A percentile compares a stretch with the other conserved stretches of the same genome.
phyloP scores from a whole-genome alignment of 2,797 vertebrate genomes.

The Rhinogobio ventralis region DNA sequence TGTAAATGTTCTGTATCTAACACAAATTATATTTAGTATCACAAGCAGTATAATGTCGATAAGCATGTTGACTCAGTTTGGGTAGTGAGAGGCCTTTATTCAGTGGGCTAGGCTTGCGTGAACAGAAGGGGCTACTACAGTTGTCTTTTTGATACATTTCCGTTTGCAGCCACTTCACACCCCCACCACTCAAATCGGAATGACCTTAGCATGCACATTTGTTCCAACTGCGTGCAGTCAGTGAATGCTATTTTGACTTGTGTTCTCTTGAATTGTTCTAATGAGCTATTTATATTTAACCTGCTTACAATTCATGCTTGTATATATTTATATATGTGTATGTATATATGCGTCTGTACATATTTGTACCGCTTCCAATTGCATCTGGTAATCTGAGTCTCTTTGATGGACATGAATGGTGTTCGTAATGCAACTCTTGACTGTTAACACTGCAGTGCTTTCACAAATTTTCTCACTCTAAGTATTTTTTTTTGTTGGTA shows the following conservation, averaged over 20 bases:
- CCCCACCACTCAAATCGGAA: constrained; percentile 4
- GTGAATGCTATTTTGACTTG: constrained; percentile 40
- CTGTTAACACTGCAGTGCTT: constrained; percentile 61
- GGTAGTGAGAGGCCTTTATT: not conserved
- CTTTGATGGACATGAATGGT: constrained; percentile 40
- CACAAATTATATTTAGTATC: not conserved
- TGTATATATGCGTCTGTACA: constrained; percentile 53
- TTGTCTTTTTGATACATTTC: constrained; percentile 16
- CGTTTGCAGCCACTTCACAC: constrained; percentile 4
- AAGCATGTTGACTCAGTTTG: constrained; percentile 21
- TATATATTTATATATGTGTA: constrained; percentile 32
- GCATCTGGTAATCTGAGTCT: constrained; percentile 26
- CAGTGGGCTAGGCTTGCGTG: not conserved
- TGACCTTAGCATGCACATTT: constrained; percentile 54
- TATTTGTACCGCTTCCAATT: constrained; percentile 48
- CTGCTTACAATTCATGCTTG: constrained; percentile 45
- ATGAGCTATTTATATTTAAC: constrained; percentile 55
- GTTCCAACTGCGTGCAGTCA: constrained; percentile 22
- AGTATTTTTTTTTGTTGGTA: constrained; percentile 42
- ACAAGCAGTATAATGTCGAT: constrained; percentile 30
- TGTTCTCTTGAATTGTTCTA: constrained; percentile 50
- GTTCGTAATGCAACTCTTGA: constrained; percentile 55
- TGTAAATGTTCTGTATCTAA: constrained; percentile 41
- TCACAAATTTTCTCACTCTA: constrained; percentile 1
- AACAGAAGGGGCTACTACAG: constrained; percentile 4